Evolutionary conservation across 2,797 vertebrate genomes (phyloP).

Genomic region (Urosaurus nigricauda): DNA sequence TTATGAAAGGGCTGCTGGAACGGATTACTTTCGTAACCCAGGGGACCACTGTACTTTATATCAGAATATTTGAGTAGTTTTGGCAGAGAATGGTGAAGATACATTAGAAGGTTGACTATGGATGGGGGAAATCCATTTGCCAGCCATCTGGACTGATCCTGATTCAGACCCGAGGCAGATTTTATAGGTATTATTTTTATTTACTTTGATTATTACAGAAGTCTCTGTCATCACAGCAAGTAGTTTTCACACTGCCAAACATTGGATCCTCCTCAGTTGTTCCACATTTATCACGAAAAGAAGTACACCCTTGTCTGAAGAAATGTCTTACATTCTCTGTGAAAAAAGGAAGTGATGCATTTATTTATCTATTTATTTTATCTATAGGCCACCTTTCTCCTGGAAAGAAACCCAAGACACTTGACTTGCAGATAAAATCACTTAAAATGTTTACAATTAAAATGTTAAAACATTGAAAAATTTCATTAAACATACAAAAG

Average conservation of each 20-base stretch:
- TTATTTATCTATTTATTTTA: background rate
- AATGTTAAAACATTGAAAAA: too few species aligned
- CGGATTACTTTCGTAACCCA: too few species aligned
- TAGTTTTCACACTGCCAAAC: background rate
- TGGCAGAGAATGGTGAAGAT: background rate
- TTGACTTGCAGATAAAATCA: too few species aligned
- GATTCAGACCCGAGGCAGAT: background rate
- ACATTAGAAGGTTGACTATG: background rate
- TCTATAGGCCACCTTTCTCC: too few species aligned
- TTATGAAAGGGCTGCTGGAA: too few species aligned
- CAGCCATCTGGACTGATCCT: too few species aligned
- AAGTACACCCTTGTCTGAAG: background rate
- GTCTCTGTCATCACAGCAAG: background rate
- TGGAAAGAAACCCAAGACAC: too few species aligned
- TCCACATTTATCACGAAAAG: background rate
- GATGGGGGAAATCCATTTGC: too few species aligned
- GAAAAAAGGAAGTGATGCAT: background rate
- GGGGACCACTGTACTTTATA: too few species aligned
- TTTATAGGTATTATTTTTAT: background rate
- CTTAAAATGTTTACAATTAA: too few species aligned
- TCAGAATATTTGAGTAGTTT: background rate
- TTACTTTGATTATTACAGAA: background rate
- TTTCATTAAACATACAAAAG: too few species aligned
- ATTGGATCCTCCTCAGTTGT: background rate
- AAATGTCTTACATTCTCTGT: background rate